phyloP scores from a whole-genome alignment of 2,797 vertebrate genomes.

The Podarcis siculus region DNA sequence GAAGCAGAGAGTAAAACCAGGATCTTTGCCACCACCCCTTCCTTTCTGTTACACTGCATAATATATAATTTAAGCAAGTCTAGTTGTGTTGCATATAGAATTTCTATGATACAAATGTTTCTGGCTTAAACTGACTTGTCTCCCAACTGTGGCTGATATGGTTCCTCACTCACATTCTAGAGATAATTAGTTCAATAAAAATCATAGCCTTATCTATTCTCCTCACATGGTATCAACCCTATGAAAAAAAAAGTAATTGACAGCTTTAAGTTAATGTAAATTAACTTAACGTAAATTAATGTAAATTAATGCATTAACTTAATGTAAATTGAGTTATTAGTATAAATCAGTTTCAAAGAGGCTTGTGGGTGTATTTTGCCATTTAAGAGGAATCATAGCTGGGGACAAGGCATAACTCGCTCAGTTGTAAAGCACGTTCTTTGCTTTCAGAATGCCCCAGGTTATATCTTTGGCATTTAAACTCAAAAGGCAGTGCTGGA shows the following conservation, averaged over 20 bases:
- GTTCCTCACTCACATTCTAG: neutral
- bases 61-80: neutral
- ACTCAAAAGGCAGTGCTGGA: neutral
- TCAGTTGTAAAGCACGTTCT: neutral
- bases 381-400: neutral
- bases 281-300: neutral
- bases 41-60: neutral
- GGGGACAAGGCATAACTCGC: neutral
- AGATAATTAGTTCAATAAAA: neutral
- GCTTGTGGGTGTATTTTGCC: neutral
- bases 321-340: neutral
- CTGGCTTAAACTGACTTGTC: constrained; percentile 20
- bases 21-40: too few species aligned
- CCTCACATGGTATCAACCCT: neutral
- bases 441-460: neutral
- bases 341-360: neutral
- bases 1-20: too few species aligned
- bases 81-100: constrained; percentile 2
- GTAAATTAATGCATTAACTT: neutral
- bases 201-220: neutral
- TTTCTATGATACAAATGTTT: constrained; percentile 3
- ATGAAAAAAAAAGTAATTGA: neutral
- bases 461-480: neutral
- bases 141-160: constrained; percentile 15
- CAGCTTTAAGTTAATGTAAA: too few species aligned